phyloP scores from a whole-genome alignment of 1,140 invertebrate species.

The Gonatopus flavifemur region DNA sequence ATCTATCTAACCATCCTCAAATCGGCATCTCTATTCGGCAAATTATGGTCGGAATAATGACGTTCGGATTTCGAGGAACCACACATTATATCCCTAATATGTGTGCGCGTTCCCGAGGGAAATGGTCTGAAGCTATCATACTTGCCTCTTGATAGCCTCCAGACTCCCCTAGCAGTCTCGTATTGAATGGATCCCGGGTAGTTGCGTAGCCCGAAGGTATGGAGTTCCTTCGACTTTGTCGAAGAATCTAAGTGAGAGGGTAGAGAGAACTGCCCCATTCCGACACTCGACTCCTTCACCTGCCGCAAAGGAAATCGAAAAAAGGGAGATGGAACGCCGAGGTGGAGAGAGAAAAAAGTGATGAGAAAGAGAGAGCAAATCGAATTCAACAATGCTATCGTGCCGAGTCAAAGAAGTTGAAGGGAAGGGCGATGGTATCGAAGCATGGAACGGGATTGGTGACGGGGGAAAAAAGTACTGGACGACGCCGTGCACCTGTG shows the following conservation, averaged over 20 bases:
- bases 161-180: constrained; percentile 18
- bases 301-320: neutral
- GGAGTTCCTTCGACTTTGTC: no score
- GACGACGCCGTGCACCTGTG: no score
- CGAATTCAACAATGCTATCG: constrained; percentile 38
- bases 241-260: no score
- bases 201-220: no score
- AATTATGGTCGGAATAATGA: neutral
- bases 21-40: neutral
- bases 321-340: constrained; percentile 13
- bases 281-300: neutral
- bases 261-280: no score
- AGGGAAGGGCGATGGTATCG: constrained; percentile 4
- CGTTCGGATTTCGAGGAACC: neutral
- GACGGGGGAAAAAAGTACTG: constrained; percentile 6
- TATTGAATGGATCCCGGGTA: constrained; percentile 10
- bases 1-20: no score
- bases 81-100: no score
- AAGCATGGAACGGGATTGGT: constrained; percentile 9
- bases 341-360: no score
- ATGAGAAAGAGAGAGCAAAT: constrained; percentile 34
- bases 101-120: neutral
- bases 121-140: constrained; percentile 32
- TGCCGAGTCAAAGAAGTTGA: constrained; percentile 12
- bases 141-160: constrained; percentile 31